phyloP scores from a whole-genome alignment of 2,113 vertebrate species.

The Mastomys coucha region DNA sequence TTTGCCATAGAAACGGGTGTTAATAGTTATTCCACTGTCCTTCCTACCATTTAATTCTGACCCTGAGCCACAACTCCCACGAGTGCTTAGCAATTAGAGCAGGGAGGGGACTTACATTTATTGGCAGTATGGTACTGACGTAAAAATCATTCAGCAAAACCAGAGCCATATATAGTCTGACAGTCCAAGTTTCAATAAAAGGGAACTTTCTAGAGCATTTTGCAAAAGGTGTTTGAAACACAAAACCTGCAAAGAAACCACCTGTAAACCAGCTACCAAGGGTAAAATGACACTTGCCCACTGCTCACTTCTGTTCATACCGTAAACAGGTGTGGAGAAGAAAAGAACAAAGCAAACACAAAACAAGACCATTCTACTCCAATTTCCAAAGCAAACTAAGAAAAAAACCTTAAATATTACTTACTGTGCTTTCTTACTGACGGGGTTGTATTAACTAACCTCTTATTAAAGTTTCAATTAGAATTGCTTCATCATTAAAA shows the following conservation, averaged over 20 bases:
- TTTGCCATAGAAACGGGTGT: neutral
- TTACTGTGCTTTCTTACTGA: constrained; percentile 75
- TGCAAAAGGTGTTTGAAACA: constrained; percentile 67
- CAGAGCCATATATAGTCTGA: neutral
- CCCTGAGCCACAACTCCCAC: neutral
- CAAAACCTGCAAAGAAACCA: constrained; percentile 61
- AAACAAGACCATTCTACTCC: constrained; percentile 68
- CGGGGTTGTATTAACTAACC: constrained; percentile 76
- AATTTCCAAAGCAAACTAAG: constrained; percentile 76
- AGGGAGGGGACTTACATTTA: neutral
- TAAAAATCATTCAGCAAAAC: neutral
- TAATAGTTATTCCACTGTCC: neutral
- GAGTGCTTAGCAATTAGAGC: neutral
- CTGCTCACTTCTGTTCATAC: constrained; percentile 37
- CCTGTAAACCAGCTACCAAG: constrained; percentile 69
- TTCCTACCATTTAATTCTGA: neutral
- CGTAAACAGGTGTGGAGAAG: constrained; percentile 85
- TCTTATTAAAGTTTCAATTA: constrained; percentile 68
- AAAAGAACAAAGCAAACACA: constrained; percentile 83
- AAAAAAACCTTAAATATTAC: constrained; percentile 80
- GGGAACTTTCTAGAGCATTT: constrained; percentile 45
- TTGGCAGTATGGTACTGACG: neutral
- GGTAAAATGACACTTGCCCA: constrained; percentile 49
- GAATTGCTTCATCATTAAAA: constrained; percentile 49
- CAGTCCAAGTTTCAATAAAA: constrained; percentile 55